Evolutionary conservation across 2,888 invertebrate species (phyloP).

Genomic region (Caprella mutica): DNA sequence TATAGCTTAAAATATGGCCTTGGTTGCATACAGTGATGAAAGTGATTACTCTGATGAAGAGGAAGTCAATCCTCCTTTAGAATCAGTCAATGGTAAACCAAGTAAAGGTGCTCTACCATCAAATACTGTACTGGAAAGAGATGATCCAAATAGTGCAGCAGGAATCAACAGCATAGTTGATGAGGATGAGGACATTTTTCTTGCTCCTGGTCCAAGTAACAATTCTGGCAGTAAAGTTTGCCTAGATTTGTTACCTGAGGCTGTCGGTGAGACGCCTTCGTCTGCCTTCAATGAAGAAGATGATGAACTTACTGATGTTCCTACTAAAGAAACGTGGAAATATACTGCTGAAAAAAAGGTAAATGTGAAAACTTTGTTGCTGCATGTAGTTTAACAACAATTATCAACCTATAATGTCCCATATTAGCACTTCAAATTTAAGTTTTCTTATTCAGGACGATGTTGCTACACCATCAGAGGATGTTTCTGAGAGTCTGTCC

Average conservation of each 20-base stretch:
- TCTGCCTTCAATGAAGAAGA: not conserved
- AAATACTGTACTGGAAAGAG: not conserved
- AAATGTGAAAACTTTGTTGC: not conserved
- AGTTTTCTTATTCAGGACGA: too few species aligned
- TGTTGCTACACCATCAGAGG: too few species aligned
- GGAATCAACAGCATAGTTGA: not conserved
- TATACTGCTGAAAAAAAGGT: constrained; percentile 11
- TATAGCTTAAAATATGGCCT: constrained; percentile 16
- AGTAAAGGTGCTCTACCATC: not conserved
- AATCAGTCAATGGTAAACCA: not conserved
- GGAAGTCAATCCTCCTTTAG: not conserved
- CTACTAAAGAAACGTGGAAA: constrained; percentile 25
- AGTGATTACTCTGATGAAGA: constrained; percentile 23
- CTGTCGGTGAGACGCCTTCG: constrained; percentile 9
- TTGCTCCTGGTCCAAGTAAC: not conserved
- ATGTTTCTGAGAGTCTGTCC: too few species aligned
- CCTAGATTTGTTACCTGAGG: not conserved
- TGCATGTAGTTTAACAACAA: too few species aligned
- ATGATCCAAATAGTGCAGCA: not conserved
- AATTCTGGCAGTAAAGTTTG: not conserved
- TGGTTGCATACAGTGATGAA: constrained; percentile 30
- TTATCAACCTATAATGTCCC: too few species aligned
- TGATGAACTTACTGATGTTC: constrained; percentile 27
- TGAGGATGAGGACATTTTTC: constrained; percentile 1
- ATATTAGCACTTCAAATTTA: too few species aligned